Percentiles rank a stretch among this genome's conserved stretches.
Evolutionary conservation across 1,140 invertebrate genomes (phyloP).

Genomic region (Anthonomus grandis): DNA sequence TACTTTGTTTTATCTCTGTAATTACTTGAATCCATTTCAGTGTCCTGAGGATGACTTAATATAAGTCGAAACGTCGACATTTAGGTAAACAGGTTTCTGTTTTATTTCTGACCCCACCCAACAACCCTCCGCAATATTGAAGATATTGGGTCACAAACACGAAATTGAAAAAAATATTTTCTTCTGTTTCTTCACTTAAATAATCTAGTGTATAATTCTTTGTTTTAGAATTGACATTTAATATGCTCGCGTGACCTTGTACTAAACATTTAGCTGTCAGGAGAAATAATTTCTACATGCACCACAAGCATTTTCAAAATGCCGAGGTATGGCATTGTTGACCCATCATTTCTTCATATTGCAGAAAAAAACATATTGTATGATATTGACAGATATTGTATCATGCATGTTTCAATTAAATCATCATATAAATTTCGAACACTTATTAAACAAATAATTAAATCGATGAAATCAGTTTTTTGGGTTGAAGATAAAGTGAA

Average conservation of each 20-base stretch:
- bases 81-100: too few relatives aligned
- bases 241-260: not conserved
- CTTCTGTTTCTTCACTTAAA: not conserved
- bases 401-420: not conserved
- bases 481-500: not conserved
- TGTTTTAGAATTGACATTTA: not conserved
- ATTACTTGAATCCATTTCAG: too few relatives aligned
- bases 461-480: not conserved
- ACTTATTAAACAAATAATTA: not conserved
- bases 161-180: too few relatives aligned
- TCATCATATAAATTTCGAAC: not conserved
- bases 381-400: too few relatives aligned
- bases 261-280: not conserved
- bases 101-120: too few relatives aligned
- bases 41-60: too few relatives aligned
- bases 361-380: not conserved
- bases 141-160: too few relatives aligned
- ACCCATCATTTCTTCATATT: not conserved
- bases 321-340: not conserved
- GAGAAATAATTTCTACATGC: not conserved
- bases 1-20: too few relatives aligned
- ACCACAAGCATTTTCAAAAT: not conserved
- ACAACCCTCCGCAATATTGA: too few relatives aligned
- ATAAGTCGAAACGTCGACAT: too few relatives aligned
- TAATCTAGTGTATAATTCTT: not conserved